Percentiles rank a stretch among this genome's conserved stretches.
Evolutionary conservation across 2,113 vertebrate genomes (phyloP).

Genomic region (Arizona elegans): DNA sequence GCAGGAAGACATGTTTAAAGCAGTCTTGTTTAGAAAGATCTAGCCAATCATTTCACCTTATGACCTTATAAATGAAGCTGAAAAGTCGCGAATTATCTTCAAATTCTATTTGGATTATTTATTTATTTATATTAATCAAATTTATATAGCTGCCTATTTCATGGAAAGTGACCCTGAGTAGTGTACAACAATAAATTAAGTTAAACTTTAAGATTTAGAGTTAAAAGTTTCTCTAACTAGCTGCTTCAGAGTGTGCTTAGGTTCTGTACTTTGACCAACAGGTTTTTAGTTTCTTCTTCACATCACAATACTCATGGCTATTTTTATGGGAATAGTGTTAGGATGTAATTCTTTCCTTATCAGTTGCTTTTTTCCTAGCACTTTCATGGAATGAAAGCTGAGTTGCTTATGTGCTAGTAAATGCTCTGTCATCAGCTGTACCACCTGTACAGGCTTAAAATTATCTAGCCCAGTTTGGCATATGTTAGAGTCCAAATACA

Average conservation of each 20-base stretch:
- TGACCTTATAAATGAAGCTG: neutral
- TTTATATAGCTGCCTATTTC: neutral
- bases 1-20: neutral
- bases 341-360: neutral
- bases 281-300: neutral
- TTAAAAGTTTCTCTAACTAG: neutral
- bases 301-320: neutral
- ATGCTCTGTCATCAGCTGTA: neutral
- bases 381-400: neutral
- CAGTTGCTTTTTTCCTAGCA: neutral
- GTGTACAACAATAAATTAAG: neutral
- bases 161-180: neutral
- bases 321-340: neutral
- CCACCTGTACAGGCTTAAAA: neutral
- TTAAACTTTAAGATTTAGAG: neutral
- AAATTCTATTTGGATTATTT: neutral
- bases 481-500: neutral
- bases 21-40: neutral
- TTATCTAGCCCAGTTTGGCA: neutral
- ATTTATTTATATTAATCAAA: neutral
- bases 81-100: neutral
- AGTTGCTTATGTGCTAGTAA: neutral
- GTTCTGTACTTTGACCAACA: neutral
- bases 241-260: neutral
- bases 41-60: neutral